Conservation (phyloP, 2,797 vertebrate genomes). For the Spinus olivaceus region DNA sequence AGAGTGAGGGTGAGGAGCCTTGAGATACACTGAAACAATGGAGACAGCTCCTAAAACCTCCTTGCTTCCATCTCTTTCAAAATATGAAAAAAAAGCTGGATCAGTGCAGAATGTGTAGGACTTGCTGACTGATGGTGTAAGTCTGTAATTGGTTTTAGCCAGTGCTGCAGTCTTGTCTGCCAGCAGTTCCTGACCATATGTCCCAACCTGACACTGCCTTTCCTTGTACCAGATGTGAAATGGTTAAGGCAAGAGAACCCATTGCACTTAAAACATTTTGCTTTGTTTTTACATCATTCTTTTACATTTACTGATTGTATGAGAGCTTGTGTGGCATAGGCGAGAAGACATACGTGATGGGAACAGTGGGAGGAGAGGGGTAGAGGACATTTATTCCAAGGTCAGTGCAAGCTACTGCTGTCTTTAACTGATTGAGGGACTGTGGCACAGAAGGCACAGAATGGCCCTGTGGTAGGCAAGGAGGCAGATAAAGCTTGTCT, state of each 20-base stretch:
- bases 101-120: background rate
- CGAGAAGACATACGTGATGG: background rate
- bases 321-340: background rate
- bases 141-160: background rate
- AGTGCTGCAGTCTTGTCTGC: background rate
- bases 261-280: background rate
- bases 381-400: constrained; percentile 24
- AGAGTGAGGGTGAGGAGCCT: background rate
- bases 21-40: background rate
- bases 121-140: background rate
- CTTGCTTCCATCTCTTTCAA: background rate
- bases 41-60: background rate
- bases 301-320: background rate
- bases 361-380: background rate
- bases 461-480: background rate
- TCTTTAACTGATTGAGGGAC: background rate
- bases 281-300: background rate
- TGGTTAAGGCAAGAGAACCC: background rate
- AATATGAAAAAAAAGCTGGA: background rate
- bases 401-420: background rate
- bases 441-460: background rate
- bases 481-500: constrained; percentile 12
- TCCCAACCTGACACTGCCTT: background rate
- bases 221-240: background rate
- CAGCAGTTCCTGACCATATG: background rate